phyloP scores from a whole-genome alignment of 2,888 invertebrate genomes.

The Heliconius ismenius region DNA sequence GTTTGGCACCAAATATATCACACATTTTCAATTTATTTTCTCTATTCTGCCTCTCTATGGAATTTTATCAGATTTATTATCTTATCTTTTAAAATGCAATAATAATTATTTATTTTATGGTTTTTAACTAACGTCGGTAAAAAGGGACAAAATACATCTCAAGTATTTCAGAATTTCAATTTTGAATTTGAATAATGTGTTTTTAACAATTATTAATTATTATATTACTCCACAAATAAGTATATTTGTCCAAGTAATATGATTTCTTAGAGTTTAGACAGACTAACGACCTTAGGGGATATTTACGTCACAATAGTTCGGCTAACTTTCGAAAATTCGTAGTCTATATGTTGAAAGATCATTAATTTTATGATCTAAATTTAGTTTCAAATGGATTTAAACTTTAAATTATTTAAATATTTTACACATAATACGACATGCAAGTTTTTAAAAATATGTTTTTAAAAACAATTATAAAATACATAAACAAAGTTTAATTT shows the following conservation, averaged over 20 bases:
- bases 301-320: not conserved
- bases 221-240: not conserved
- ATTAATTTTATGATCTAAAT: not conserved
- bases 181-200: not conserved
- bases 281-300: not conserved
- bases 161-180: too few species aligned
- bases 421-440: too few species aligned
- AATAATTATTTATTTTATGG: not conserved
- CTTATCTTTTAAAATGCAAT: not conserved
- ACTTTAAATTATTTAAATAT: too few species aligned
- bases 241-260: constrained; percentile 1
- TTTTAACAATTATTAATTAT: not conserved
- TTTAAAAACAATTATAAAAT: not conserved
- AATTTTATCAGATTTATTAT: not conserved
- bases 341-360: not conserved
- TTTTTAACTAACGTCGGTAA: not conserved
- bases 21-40: constrained; percentile 24
- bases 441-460: not conserved
- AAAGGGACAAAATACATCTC: too few species aligned
- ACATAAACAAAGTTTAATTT: not conserved
- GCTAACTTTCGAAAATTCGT: not conserved
- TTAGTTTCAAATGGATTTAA: not conserved
- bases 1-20: constrained; percentile 19
- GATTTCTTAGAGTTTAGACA: not conserved
- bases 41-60: not conserved